Conservation (phyloP, 2,797 vertebrate genomes). For the Falco concolor region DNA sequence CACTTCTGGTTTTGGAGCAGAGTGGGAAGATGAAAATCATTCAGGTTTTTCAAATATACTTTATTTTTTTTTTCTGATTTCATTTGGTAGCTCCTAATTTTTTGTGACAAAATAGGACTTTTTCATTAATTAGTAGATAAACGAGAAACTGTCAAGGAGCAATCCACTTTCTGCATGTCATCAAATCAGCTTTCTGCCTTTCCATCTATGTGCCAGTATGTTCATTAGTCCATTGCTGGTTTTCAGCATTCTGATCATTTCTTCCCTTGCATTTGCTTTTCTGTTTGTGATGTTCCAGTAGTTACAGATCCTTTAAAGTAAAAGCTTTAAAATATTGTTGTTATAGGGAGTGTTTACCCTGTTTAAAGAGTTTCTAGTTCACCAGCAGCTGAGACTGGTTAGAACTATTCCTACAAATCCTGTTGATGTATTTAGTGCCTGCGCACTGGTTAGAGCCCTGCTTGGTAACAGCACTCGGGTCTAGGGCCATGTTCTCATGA, state of each 20-base stretch:
- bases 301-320: not conserved
- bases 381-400: not conserved
- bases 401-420: not conserved
- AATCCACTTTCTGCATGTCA: not conserved
- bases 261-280: not conserved
- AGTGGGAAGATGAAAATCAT: slow-evolving; percentile 69
- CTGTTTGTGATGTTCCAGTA: not conserved
- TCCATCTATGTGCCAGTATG: not conserved
- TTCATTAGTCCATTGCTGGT: not conserved
- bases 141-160: not conserved
- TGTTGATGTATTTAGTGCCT: not conserved
- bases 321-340: not conserved
- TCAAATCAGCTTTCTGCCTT: not conserved
- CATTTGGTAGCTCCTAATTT: not conserved
- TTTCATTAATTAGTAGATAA: not conserved
- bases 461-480: not conserved
- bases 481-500: not conserved
- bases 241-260: not conserved
- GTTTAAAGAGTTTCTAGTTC: not conserved
- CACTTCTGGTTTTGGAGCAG: slow-evolving; percentile 64
- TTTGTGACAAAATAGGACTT: not conserved
- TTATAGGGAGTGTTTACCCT: not conserved
- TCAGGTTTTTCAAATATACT: slow-evolving; percentile 62
- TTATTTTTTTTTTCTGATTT: not conserved
- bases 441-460: not conserved